Evolutionary conservation across 2,888 invertebrate genomes (phyloP), one percentile per base, ranked within the genome.

Genomic region (Emesis furor): DNA sequence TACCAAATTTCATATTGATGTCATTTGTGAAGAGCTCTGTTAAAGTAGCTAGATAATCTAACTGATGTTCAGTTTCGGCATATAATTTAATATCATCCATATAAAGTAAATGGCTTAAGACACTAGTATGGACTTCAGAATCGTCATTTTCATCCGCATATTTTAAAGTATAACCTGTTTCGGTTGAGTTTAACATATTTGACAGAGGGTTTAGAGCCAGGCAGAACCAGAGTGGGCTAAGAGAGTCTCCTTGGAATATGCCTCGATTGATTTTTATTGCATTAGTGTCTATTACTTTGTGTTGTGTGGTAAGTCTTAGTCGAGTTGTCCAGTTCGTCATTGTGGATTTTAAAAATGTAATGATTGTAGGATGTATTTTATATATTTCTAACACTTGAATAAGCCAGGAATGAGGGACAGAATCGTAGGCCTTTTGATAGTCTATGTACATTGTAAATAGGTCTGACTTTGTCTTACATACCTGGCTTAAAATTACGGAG

Each of bases 361-460:
- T 79, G 2, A 89, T 55, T n/a, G 24, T 51, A 3, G 86, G 86
- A n/a, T 88, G 76, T 39, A 88, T 87, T 84, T 86, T 88, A 39
- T 88, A 88, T 1, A 74, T 62, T 69, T 86, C 0, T 24, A 90
- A 68, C 14, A 85, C 69, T n/a, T 86, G 32, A 10, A 89, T 5
- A 2, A 89, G 78, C 88, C 89, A 89, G 3, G 71, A 62, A 35
- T 90, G 90, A 1, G 89, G 89, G 2, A 88, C 86, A 0, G 82
- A 79, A 67, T 89, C 89, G 73, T 78, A 90, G 1, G 89, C 89
- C 65, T 89, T 89, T 77, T 81, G 62, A 37, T 89, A 90, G 42
- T 90, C 89, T 77, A 35, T 35, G 35, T 35, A 35, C 35, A 35
- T 35, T 35, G 35, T 35, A 35, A 35, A 42, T 37, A 89, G 65